Base-by-base conservation (phyloP, 1,140 invertebrate species). In the Venturia canescens region DNA sequence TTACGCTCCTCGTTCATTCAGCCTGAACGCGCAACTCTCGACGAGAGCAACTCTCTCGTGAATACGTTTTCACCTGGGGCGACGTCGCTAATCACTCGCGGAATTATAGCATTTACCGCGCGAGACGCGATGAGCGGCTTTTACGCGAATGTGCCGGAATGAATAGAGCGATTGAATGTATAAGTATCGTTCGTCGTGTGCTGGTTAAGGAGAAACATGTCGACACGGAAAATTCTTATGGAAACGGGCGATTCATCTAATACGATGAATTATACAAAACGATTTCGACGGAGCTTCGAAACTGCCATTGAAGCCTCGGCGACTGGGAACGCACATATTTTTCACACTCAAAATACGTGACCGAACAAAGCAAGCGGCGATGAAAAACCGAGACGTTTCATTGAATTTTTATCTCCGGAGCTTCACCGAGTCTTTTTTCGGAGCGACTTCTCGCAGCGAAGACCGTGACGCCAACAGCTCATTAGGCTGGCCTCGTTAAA, bases 1-100 rank as follows among this genome's bases (percentile, higher is more conserved):
- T n/a, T 57, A 57, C 53, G 53, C 21, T 18, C 18, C 4, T 0
- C 18, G 18, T n/a, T 18, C 53, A 57, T 57, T 57, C 53, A n/a
- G 53, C 9, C 53, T 57, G n/a, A n/a, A n/a, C n/a, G 1, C 21
- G 5, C 21, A 5, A n/a, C 11, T 57, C n/a, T 57, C 53, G 53
- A 18, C 21, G 3, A 21, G 76, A 21, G 26, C 27, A 4, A 23
- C 53, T 50, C 70, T 70, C 63, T 38, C 31, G 27, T 71, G 60
- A 70, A 71, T 69, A 79, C 9, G 67, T 38, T 67, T 48, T 44
- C 29, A 69, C 50, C 71, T 44, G 78, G n/a, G 38, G 48, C 44
- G 67, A 50, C 53, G 53, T 57, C 53, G 53, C 53, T 57, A 57
- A 57, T 57, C 53, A 57, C 53, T 57, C 53, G 18, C 53, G 53